These are phyloP conservation scores for Metopolophium dirhodum DNA, from an alignment of 1,140 invertebrate genomes.

Conservation along the genomic window DNA sequence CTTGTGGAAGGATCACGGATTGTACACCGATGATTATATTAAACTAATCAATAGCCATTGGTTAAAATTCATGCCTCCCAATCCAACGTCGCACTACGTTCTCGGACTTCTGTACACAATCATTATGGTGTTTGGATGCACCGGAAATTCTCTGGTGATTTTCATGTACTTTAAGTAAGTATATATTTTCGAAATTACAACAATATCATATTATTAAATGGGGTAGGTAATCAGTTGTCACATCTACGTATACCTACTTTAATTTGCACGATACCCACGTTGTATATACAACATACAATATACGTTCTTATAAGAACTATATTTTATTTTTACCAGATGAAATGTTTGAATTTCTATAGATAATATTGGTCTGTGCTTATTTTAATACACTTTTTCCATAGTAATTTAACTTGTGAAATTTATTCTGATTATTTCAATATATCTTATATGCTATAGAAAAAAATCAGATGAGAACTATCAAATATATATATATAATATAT, in stretches of 20 bases:
- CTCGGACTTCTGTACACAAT: slow-evolving; percentile 69
- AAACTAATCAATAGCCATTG: slow-evolving; percentile 20
- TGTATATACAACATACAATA: neutral
- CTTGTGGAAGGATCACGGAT: neutral
- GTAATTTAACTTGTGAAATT: neutral
- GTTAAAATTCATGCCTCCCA: neutral
- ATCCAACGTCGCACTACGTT: slow-evolving; percentile 61
- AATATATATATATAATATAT: too few species aligned
- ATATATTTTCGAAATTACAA: neutral
- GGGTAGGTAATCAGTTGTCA: neutral
- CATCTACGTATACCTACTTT: neutral
- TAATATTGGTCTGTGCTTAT: neutral
- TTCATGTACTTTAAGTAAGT: slow-evolving; percentile 72
- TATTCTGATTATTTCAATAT: neutral
- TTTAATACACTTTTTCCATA: too few species aligned
- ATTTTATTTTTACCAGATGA: neutral
- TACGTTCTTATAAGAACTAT: neutral
- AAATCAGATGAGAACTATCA: neutral
- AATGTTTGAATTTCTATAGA: too few species aligned
- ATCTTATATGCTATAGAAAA: neutral
- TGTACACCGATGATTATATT: slow-evolving; percentile 38
- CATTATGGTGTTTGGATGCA: slow-evolving; percentile 69
- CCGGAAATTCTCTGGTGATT: slow-evolving; percentile 72
- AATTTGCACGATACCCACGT: neutral
- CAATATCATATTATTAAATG: too few species aligned